Evolutionary conservation across 2,113 vertebrate species (phyloP), one percentile per base, ranked within the genome.

Genomic region (Gnathonemus longibarbis): DNA sequence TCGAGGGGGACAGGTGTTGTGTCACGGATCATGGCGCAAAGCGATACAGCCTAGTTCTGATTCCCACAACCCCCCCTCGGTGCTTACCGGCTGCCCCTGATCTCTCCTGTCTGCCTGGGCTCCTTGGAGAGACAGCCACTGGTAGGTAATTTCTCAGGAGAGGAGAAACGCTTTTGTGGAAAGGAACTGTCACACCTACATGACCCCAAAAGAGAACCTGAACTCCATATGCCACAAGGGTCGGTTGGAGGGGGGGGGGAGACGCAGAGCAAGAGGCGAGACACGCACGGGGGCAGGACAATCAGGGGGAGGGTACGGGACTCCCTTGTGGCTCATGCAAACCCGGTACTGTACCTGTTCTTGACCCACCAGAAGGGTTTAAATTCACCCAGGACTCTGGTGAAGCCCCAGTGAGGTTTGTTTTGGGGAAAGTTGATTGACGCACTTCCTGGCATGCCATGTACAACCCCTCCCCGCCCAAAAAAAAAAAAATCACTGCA

Each of bases 61-160:
- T 31, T 49, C 35, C 50, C 31, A 52, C 17, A 21, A 21, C 83
- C 83, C 45, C 83, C 83, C 83, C 83, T 42, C 39, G 27, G 66
- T 90, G 94, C 95, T 96, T 96, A 96, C 96, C 95, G 93, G 95
- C 94, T 91, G 93, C 95, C 92, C 93, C 92, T 24, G 94, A 92
- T 93, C 93, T 95, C 89, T 94, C 92, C 7, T 89, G 92, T 91
- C 89, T 93, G 84, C 94, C 94, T 90, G 93, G 95, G 77, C 90
- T 74, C 95, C 94, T 95, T 96, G 94, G 93, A 94, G 92, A 94
- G 52, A 95, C 92, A 95, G 89, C 92, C 93, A 58, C 50, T 92
- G 89, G 91, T 91, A 93, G 90, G 94, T 94, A 91, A 93, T 93
- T 91, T 77, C 92, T 92, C 87, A 91, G 70, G 70, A 56, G 58